Base-by-base conservation (phyloP, 2,888 invertebrate species). In the Amblyjoppa proteus region DNA sequence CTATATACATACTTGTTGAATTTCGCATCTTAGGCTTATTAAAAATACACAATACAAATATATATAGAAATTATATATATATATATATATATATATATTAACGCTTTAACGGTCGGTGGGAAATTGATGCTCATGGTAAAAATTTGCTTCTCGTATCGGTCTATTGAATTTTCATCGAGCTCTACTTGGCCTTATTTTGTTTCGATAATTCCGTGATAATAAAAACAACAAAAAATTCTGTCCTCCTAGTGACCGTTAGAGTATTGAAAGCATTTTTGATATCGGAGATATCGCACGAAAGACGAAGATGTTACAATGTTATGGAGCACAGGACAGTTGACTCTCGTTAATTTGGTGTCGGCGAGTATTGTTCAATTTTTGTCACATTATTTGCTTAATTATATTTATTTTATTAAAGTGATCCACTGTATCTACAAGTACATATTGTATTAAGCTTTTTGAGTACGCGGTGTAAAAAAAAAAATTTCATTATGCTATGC, bases 1-100 rank as follows among this genome's bases (percentile, higher is more conserved):
- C 38, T 34, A 64, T 49, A 28, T 53, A 68, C 41, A 58, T 81
- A 77, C 28, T 84, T 81, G 77, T 84, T 77, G 77, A 84, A 73
- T 77, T 76, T 77, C 41, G 51, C 58, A 61, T 53, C 61, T 70
- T 68, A 68, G 51, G 31, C 53, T 58, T 70, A 53, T 38, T 31
- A 41, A 61, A 28, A 61, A 49, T 45, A 66, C 41, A 31, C 53
- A 66, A 66, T 31, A 66, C 38, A 64, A 38, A 31, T 77, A 77
- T 38, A n/a, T 41, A 71, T 66, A 31, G 41, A 64, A 3, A 25
- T 76, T 64, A 31, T 81, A 3, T 25, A 20, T 41, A 20, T 25
- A 56, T 20, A 20, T 64, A 31, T 81, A 3, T 25, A 20, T 41
- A 20, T 25, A 56, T 20, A 20, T 25, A 56, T 56, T 9, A 56